A percentile compares a stretch with the other conserved stretches of the same genome.
phyloP scores from a whole-genome alignment of 2,888 invertebrate species.

The Catonia carolina region DNA sequence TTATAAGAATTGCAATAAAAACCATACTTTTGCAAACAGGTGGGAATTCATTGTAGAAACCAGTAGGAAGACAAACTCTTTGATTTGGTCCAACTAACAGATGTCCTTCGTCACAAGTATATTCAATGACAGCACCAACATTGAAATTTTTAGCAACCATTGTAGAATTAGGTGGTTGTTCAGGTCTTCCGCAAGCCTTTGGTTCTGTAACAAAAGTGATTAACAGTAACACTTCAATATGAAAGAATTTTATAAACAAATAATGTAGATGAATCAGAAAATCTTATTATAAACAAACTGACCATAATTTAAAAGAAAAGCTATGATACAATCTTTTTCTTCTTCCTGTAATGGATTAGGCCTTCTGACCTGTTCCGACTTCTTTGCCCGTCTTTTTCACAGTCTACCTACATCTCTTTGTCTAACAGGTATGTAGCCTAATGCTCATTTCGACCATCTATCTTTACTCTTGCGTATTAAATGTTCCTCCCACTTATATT shows the following conservation, averaged over 20 bases:
- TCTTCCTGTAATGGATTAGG: no score
- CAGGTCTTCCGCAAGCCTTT: constrained; percentile 83
- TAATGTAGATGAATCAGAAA: background rate
- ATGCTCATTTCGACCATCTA: no score
- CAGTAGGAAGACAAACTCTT: constrained; percentile 80
- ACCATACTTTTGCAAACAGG: constrained; percentile 88
- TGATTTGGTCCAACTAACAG: constrained; percentile 77
- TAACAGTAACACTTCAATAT: constrained; percentile 20
- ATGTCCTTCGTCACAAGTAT: constrained; percentile 79
- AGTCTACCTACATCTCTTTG: no score
- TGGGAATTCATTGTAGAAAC: constrained; percentile 89
- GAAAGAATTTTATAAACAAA: constrained; percentile 8
- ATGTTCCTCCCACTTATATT: no score
- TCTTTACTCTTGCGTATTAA: no score
- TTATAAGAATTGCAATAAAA: no score
- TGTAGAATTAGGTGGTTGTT: constrained; percentile 89
- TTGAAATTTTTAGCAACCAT: constrained; percentile 69
- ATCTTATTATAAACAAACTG: background rate
- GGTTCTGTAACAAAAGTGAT: constrained; percentile 62
- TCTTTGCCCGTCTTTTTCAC: no score
- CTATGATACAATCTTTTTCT: no score
- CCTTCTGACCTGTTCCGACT: no score
- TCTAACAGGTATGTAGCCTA: no score
- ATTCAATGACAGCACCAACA: constrained; percentile 77
- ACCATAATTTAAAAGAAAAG: constrained; percentile 1